Evolutionary conservation across 1,140 invertebrate species (phyloP).

Genomic region (Gonioctena quinquepunctata): DNA sequence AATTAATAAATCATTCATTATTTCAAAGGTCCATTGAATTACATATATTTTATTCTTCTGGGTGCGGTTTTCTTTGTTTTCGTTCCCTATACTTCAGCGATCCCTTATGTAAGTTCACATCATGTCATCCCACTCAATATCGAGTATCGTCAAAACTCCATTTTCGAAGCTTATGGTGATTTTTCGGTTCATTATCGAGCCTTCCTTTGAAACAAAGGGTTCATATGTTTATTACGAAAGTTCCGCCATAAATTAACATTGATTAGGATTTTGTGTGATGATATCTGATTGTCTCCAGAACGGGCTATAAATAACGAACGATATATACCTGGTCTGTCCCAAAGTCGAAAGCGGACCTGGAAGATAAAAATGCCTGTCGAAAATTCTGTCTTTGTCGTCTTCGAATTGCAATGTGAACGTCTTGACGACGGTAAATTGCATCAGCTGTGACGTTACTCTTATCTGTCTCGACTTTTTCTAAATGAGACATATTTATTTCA

Average conservation of each 20-base stretch:
- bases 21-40: no score
- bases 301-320: constrained; percentile 51
- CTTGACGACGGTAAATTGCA: constrained; percentile 33
- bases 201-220: constrained; percentile 49
- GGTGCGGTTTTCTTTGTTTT: no score
- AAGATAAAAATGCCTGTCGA: constrained; percentile 19
- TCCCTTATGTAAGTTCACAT: not conserved
- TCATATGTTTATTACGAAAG: constrained; percentile 53
- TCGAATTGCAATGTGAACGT: constrained; percentile 16
- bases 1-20: no score
- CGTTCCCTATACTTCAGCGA: no score
- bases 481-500: constrained; percentile 17
- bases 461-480: constrained; percentile 28
- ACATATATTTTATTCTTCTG: no score
- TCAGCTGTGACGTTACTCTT: constrained; percentile 26
- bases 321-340: constrained; percentile 40
- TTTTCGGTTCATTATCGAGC: constrained; percentile 43
- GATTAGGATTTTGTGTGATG: constrained; percentile 55
- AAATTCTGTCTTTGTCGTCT: constrained; percentile 4
- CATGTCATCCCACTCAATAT: not conserved
- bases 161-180: constrained; percentile 27
- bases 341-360: not conserved
- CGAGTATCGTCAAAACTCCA: not conserved
- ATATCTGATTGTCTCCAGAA: constrained; percentile 52
- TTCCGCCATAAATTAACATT: constrained; percentile 54